A percentile compares a stretch with the other conserved stretches of the same genome.
Evolutionary conservation across 2,888 invertebrate species (phyloP).

Genomic region (Aspidiotus destructor): DNA sequence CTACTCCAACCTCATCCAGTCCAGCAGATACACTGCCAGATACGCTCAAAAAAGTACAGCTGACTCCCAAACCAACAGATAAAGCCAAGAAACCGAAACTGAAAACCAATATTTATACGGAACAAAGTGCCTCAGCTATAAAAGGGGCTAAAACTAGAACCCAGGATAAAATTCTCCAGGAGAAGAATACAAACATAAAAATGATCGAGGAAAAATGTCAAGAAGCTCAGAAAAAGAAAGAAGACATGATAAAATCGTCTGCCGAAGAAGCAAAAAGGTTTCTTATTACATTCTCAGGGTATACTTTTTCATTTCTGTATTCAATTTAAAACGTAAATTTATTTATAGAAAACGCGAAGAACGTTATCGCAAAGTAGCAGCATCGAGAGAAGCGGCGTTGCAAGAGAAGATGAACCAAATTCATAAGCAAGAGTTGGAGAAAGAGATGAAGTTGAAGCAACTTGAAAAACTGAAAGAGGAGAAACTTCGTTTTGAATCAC

Average conservation of each 20-base stretch:
- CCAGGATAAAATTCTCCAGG: conserved; percentile 18
- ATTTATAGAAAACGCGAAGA: conserved; percentile 21
- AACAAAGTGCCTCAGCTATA: conserved; percentile 3
- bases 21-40: too few relatives aligned
- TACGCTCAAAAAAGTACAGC: too few relatives aligned
- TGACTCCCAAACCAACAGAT: too few relatives aligned
- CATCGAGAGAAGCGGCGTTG: conserved; percentile 23
- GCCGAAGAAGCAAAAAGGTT: conserved; percentile 23
- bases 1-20: too few relatives aligned
- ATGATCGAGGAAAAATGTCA: conserved; percentile 13
- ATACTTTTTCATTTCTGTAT: neutral
- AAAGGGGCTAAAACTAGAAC: conserved; percentile 7
- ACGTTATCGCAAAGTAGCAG: conserved; percentile 25
- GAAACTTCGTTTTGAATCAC: conserved; percentile 13
- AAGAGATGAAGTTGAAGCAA: conserved; percentile 14
- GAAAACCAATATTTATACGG: conserved; percentile 10
- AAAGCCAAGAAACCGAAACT: too few relatives aligned
- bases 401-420: conserved; percentile 13
- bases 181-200: conserved; percentile 21
- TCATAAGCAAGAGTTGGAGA: conserved; percentile 17
- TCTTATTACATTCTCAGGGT: neutral
- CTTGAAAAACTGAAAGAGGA: conserved; percentile 22
- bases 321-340: neutral
- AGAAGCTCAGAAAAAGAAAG: conserved; percentile 27
- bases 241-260: conserved; percentile 12